phyloP scores from a whole-genome alignment of 2,888 invertebrate genomes.

The Cactoblastis cactorum region DNA sequence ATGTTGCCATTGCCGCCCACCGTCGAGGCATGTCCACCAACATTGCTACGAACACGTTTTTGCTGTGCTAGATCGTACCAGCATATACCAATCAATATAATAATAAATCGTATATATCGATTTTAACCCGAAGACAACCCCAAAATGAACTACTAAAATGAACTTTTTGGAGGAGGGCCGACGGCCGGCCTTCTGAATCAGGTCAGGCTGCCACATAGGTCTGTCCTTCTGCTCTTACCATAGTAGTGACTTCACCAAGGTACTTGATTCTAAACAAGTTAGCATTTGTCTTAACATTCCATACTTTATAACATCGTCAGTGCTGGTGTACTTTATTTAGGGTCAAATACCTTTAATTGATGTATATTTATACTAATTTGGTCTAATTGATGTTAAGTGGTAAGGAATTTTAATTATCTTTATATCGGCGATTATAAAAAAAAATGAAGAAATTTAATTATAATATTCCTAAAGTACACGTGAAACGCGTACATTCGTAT shows the following conservation, averaged over 20 bases:
- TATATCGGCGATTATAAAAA: slow-evolving; percentile 25
- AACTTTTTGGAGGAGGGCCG: background rate
- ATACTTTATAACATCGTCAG: slow-evolving; percentile 21
- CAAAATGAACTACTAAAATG: background rate
- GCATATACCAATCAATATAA: slow-evolving; percentile 14
- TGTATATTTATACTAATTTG: slow-evolving; percentile 20
- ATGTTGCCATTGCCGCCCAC: background rate
- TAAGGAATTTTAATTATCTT: slow-evolving; percentile 28
- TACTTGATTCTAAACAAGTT: slow-evolving; percentile 24
- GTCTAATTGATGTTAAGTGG: slow-evolving; percentile 22
- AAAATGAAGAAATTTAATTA: slow-evolving; percentile 27
- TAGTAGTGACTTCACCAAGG: background rate
- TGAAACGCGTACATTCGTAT: slow-evolving; percentile 21
- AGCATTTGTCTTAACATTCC: slow-evolving; percentile 25
- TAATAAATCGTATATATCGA: background rate
- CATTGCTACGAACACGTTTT: slow-evolving; percentile 11
- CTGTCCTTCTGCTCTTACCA: slow-evolving; percentile 1
- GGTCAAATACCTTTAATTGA: slow-evolving; percentile 19
- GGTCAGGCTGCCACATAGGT: background rate
- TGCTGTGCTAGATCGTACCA: slow-evolving; percentile 22
- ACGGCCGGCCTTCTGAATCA: background rate
- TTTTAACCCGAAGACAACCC: background rate
- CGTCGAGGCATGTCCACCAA: background rate
- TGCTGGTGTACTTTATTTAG: slow-evolving; percentile 24
- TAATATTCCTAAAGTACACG: slow-evolving; percentile 21